Base-by-base conservation (phyloP, 2,113 vertebrate genomes). In the Gorsachius goisagi region DNA sequence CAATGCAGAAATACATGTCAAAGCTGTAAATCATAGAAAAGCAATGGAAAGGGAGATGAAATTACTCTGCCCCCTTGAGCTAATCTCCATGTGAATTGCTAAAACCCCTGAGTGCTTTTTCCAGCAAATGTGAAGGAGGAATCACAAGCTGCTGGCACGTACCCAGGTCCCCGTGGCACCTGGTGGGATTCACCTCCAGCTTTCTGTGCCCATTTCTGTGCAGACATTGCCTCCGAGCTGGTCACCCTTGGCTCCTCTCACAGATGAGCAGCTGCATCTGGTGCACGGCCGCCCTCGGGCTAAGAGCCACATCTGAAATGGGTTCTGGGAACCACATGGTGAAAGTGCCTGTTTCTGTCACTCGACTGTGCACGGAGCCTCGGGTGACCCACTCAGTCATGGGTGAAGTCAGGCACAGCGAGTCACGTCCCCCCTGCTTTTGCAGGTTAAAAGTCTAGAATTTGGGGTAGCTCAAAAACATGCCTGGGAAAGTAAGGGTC, bases 21-120 rank as follows among this genome's bases (percentile, higher is more conserved):
- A 50, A 90, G 86, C 53, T 75, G 32, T 67, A 90, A 80, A 49
- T 74, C 67, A n/a, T 17, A 68, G 26, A 76, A 84, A 95, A 86
- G 55, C n/a, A 67, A 67, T 8, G 41, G 37, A 88, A 53, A 69
- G 33, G 73, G 15, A 59, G 12, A 28, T 80, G 15, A 74, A 93
- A 95, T 84, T 28, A 78, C 52, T 63, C 64, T 88, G 53, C 35
- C 75, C 12, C 5, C 23, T 68, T 60, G 28, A 90, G 35, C 18
- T 14, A 11, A 24, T 60, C 56, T 69, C 67, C 45, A 16, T 37
- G 26, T 45, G 76, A 79, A 79, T 82, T 47, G 64, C 23, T 64
- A 73, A 84, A 88, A 81, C 56, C 69, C 56, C 47, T 11, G n/a
- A 92, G 16, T 2, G 1, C 13, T 47, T 26, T 81, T 74, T 56